Percentiles rank a stretch among this genome's conserved stretches.
Conservation (phyloP, 2,113 vertebrate species). For the Danionella cerebrum region DNA sequence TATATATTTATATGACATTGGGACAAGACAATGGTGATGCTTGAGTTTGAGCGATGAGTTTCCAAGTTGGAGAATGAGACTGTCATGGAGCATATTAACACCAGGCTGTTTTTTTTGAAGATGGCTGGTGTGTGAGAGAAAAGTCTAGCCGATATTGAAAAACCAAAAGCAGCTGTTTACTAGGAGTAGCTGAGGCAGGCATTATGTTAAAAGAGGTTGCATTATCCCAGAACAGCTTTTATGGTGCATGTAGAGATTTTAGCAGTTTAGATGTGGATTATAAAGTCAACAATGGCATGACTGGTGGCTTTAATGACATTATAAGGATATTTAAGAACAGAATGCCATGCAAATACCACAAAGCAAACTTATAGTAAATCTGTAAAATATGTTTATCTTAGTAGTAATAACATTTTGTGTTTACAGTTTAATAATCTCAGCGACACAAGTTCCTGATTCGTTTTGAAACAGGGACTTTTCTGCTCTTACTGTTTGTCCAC, state of each 20-base stretch:
- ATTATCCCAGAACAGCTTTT: not conserved
- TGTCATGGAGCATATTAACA: not conserved
- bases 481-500: no score
- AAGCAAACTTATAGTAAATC: no score
- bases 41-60: conserved; percentile 2
- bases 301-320: no score
- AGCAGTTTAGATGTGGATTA: not conserved
- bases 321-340: no score
- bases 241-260: not conserved
- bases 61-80: not conserved
- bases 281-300: not conserved
- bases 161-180: conserved; percentile 16
- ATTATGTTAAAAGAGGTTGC: not conserved
- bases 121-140: conserved; percentile 18
- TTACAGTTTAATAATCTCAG: no score
- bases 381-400: no score
- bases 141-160: not conserved
- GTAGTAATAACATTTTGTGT: no score
- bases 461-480: no score
- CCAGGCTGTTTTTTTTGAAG: not conserved
- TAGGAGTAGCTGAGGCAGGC: not conserved
- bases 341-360: no score
- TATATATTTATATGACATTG: conserved; percentile 61
- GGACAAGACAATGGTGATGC: conserved; percentile 53
- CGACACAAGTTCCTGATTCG: no score